Conservation (phyloP, 1,140 invertebrate species). For the Arctopsyche grandis region DNA sequence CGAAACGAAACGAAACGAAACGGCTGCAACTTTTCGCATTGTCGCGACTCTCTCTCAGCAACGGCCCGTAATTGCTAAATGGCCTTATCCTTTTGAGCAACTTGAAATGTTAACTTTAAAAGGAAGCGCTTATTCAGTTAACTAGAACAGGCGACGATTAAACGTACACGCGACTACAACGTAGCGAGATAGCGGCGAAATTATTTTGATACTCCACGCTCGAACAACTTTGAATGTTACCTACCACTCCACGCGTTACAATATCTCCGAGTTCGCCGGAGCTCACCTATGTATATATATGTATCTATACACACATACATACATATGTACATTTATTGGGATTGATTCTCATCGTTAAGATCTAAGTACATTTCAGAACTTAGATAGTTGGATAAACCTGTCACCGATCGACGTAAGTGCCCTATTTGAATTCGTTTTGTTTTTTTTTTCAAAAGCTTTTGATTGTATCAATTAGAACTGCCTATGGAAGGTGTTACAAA, state of each 20-base stretch:
- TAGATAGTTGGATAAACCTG: too few relatives aligned
- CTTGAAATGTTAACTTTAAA: constrained; percentile 37
- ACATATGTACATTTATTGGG: neutral
- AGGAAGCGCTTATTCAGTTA: constrained; percentile 35
- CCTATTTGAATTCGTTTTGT: too few relatives aligned
- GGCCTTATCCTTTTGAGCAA: constrained; percentile 29
- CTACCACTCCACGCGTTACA: too few relatives aligned
- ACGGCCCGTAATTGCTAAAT: constrained; percentile 28
- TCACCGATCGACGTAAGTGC: too few relatives aligned
- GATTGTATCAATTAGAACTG: too few relatives aligned
- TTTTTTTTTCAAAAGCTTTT: too few relatives aligned
- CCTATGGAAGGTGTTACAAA: too few relatives aligned
- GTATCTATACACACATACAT: neutral
- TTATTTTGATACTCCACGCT: constrained; percentile 30
- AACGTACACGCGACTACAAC: neutral
- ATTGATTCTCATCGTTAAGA: neutral
- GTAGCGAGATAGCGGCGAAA: constrained; percentile 17
- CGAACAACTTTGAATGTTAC: constrained; percentile 24
- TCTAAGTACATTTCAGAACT: too few relatives aligned
- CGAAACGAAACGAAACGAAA: neutral
- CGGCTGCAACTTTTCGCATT: constrained; percentile 20
- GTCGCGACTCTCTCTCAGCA: neutral
- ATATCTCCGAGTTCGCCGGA: neutral
- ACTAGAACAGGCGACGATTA: constrained; percentile 35
- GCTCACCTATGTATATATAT: neutral